These are phyloP conservation scores for Lutjanus campechanus DNA, from an alignment of 2,797 vertebrate species.

Conservation along the genomic window DNA sequence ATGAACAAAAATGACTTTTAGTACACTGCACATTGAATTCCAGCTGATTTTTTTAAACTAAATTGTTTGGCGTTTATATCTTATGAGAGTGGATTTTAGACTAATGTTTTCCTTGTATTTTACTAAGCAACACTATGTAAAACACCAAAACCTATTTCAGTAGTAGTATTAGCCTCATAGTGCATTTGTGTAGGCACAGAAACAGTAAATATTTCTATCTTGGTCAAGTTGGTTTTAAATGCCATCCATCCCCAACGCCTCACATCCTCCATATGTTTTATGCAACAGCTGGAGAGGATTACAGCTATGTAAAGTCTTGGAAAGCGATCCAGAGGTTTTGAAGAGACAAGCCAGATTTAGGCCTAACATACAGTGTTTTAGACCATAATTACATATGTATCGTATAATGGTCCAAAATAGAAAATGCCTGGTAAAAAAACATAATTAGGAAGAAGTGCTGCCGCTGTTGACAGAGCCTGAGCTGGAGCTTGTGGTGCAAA, in stretches of 20 bases:
- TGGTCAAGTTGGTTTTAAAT: slow-evolving; percentile 41
- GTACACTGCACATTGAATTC: neutral
- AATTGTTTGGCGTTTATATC: neutral
- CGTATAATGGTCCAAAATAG: slow-evolving; percentile 75
- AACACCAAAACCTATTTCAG: slow-evolving; percentile 11
- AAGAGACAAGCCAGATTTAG: slow-evolving; percentile 80
- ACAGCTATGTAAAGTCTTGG: slow-evolving; percentile 71
- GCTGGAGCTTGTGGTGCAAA: slow-evolving; percentile 32
- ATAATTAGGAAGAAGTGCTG: slow-evolving; percentile 73
- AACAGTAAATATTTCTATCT: slow-evolving; percentile 42
- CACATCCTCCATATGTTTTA: slow-evolving; percentile 62
- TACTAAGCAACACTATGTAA: neutral
- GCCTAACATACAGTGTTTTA: slow-evolving; percentile 77
- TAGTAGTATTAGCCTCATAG: neutral
- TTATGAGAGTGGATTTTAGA: neutral
- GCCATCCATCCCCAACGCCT: slow-evolving; percentile 53
- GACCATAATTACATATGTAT: slow-evolving; percentile 83
- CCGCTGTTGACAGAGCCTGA: slow-evolving; percentile 39
- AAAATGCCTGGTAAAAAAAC: slow-evolving; percentile 75
- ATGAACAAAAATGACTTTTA: neutral
- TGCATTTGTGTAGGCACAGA: slow-evolving; percentile 14
- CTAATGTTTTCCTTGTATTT: neutral
- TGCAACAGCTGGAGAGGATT: slow-evolving; percentile 79
- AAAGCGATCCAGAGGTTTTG: slow-evolving; percentile 71
- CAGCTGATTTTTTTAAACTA: neutral